Conservation (phyloP, 2,113 vertebrate genomes). For the Salvelinus alpinus region DNA sequence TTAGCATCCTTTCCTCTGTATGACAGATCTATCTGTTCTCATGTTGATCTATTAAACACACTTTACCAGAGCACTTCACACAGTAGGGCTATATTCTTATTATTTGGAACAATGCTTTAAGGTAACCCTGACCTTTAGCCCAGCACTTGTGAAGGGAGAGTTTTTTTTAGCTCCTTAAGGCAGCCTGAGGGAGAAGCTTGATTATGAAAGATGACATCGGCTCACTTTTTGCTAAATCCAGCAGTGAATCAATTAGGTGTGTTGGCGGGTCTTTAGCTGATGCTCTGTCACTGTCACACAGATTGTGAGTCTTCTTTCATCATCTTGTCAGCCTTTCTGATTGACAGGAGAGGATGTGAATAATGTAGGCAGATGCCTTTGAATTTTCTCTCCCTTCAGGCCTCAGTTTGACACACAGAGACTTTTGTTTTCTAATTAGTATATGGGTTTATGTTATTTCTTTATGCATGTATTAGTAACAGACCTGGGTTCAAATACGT, state of each 20-base stretch:
- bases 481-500: too few relatives aligned
- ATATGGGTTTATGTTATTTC: too few relatives aligned
- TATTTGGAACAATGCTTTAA: not conserved
- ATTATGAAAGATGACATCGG: slow-evolving; percentile 12
- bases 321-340: not conserved
- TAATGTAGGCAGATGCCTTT: not conserved
- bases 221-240: slow-evolving; percentile 8
- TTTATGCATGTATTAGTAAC: too few relatives aligned
- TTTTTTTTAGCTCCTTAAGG: not conserved
- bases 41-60: not conserved
- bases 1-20: not conserved
- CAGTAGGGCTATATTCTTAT: not conserved
- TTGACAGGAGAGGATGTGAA: not conserved
- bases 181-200: slow-evolving; percentile 7
- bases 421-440: too few relatives aligned
- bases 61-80: not conserved
- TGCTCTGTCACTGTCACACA: slow-evolving; percentile 2
- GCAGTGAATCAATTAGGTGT: slow-evolving; percentile 14
- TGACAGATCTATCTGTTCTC: not conserved
- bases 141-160: not conserved
- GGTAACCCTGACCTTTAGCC: not conserved
- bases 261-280: slow-evolving; percentile 4
- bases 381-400: too few relatives aligned
- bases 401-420: too few relatives aligned
- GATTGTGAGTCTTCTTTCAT: not conserved